Conservation (phyloP, 2,888 invertebrate species). For the Agrotis segetum region DNA sequence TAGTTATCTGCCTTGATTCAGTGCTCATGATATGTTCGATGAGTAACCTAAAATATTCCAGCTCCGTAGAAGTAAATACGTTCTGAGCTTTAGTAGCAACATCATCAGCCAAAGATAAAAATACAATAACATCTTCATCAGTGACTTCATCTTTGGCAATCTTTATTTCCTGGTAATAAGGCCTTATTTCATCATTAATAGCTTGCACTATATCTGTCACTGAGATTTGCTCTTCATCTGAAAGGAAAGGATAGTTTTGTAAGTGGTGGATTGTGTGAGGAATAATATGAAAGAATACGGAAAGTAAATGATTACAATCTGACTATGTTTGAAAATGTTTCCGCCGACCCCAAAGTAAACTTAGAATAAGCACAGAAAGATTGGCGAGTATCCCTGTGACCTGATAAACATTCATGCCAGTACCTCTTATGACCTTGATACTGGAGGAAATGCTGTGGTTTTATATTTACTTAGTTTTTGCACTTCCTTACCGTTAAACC, state of each 20-base stretch:
- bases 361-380: too few relatives aligned
- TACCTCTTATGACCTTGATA: not conserved
- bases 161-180: conserved; percentile 82
- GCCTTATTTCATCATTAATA: conserved; percentile 81
- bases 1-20: conserved; percentile 81
- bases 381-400: too few relatives aligned
- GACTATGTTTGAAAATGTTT: too few relatives aligned
- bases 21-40: conserved; percentile 85
- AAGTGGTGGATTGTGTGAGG: too few relatives aligned
- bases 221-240: conserved; percentile 70
- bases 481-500: conserved; percentile 70
- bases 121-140: conserved; percentile 81
- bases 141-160: conserved; percentile 81
- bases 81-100: conserved; percentile 84
- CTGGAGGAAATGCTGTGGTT: not conserved
- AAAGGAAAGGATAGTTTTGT: conserved; percentile 30
- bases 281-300: too few relatives aligned
- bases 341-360: too few relatives aligned
- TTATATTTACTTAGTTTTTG: not conserved
- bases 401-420: not conserved
- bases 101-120: conserved; percentile 82
- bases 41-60: conserved; percentile 84
- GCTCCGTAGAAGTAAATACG: conserved; percentile 78
- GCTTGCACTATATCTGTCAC: conserved; percentile 76
- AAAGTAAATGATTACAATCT: too few relatives aligned